phyloP scores from a whole-genome alignment of 1,140 invertebrate genomes.

The Euwallacea similis region DNA sequence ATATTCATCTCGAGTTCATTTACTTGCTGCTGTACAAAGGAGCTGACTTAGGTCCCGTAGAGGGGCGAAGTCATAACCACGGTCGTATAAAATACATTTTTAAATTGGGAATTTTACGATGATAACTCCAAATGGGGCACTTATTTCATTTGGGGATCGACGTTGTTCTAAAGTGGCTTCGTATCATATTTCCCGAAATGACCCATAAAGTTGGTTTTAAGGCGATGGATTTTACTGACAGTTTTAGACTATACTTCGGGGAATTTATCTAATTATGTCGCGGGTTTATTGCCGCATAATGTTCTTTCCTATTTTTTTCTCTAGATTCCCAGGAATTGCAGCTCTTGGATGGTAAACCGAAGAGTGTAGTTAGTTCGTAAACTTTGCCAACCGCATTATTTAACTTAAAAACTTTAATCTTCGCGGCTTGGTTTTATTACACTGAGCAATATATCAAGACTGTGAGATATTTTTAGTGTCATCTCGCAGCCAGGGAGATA shows the following conservation, averaged over 20 bases:
- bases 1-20: constrained; percentile 16
- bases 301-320: no score
- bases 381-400: constrained; percentile 19
- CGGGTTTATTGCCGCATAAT: no score
- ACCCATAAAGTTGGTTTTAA: constrained; percentile 26
- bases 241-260: no score
- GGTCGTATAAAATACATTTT: constrained; percentile 37
- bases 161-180: constrained; percentile 19
- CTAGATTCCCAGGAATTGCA: no score
- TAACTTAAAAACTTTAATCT: constrained; percentile 28
- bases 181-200: constrained; percentile 21
- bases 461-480: constrained; percentile 26
- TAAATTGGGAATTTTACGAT: constrained; percentile 37
- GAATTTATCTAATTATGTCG: no score
- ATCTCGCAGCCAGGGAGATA: constrained; percentile 16
- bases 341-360: no score
- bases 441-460: constrained; percentile 23
- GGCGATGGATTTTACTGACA: constrained; percentile 11
- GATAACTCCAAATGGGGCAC: constrained; percentile 32
- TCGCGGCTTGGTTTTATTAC: background rate
- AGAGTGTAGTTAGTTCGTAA: background rate
- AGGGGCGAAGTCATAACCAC: constrained; percentile 16
- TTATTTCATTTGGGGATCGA: constrained; percentile 30
- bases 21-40: constrained; percentile 20
- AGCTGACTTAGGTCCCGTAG: constrained; percentile 8